Conservation (phyloP, 1,140 invertebrate species). For the Monomorium pharaonis region DNA sequence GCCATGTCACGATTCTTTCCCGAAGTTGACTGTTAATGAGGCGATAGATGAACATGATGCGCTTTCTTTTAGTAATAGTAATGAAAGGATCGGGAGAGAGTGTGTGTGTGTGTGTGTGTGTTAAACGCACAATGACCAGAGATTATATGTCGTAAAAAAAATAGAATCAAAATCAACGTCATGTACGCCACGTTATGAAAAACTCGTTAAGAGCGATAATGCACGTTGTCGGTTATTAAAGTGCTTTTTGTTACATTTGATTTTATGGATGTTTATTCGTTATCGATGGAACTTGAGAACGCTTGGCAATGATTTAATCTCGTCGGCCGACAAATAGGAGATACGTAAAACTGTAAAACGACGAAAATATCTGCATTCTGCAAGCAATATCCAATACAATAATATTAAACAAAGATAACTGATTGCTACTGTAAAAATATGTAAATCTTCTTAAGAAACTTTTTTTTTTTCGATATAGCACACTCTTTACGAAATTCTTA, state of each 20-base stretch:
- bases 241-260: slow-evolving; percentile 48
- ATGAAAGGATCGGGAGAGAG: neutral
- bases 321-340: slow-evolving; percentile 28
- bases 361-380: neutral
- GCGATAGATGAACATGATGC: slow-evolving; percentile 4
- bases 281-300: slow-evolving; percentile 42
- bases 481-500: neutral
- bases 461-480: neutral
- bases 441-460: slow-evolving; percentile 13
- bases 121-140: neutral
- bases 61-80: slow-evolving; percentile 9
- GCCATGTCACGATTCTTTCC: neutral
- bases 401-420: neutral
- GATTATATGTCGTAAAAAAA: slow-evolving; percentile 24
- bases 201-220: slow-evolving; percentile 51
- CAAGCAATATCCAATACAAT: slow-evolving; percentile 30
- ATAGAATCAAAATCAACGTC: slow-evolving; percentile 37
- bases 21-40: slow-evolving; percentile 22
- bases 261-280: slow-evolving; percentile 43
- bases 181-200: slow-evolving; percentile 39
- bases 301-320: slow-evolving; percentile 38
- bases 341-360: slow-evolving; percentile 6
- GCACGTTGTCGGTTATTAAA: slow-evolving; percentile 51
- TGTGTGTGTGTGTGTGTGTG: neutral
- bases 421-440: neutral